Conservation (phyloP, 2,797 vertebrate species). For the Buceros bicornis region DNA sequence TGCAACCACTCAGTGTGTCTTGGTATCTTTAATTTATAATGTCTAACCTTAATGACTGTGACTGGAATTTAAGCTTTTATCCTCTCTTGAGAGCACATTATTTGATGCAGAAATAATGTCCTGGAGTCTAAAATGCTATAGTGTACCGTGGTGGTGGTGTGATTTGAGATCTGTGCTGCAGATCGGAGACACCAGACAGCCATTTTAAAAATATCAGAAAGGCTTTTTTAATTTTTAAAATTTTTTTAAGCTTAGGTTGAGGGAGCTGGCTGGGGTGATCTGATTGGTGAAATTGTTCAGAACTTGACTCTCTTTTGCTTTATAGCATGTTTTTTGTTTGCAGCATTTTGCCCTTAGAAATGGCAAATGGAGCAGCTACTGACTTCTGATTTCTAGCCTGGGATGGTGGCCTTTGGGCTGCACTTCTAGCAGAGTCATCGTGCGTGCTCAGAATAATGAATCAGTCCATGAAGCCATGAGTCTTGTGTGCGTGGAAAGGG, state of each 20-base stretch:
- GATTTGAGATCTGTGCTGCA: constrained; percentile 2
- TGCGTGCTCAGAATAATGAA: not conserved
- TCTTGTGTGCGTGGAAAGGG: not conserved
- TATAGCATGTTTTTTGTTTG: not conserved
- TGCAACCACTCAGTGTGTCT: not conserved
- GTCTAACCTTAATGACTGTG: constrained; percentile 13
- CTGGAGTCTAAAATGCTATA: not conserved
- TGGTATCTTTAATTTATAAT: constrained; percentile 19
- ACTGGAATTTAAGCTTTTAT: constrained; percentile 30
- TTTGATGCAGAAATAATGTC: constrained; percentile 5
- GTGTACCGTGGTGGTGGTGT: not conserved
- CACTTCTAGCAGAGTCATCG: not conserved
- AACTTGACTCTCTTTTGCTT: not conserved
- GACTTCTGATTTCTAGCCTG: not conserved
- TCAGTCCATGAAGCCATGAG: not conserved
- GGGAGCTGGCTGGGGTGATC: not conserved
- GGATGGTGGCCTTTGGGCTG: not conserved
- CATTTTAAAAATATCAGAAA: not conserved
- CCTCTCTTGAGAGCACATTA: not conserved
- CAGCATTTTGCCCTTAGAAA: not conserved
- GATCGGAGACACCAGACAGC: not conserved
- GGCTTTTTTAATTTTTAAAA: rapidly evolving
- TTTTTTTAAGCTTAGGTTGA: not conserved
- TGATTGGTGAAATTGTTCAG: not conserved
- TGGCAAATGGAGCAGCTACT: not conserved